Base-by-base conservation (phyloP, 64 coral and sea anemone species). In the Montipora sp. region DNA sequence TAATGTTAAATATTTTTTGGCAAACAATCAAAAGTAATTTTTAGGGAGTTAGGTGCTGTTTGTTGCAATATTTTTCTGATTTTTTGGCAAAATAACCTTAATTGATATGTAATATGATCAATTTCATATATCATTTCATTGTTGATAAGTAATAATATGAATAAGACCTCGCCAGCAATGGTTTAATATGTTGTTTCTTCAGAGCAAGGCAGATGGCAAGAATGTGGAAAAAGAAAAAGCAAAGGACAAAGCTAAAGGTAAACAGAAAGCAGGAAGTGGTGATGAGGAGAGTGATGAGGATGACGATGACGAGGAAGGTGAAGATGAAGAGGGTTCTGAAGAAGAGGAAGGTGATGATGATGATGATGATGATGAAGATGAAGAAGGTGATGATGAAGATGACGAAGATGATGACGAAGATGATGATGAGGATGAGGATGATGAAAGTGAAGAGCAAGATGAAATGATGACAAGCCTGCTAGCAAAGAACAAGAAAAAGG, bases 401-500 rank as follows among this genome's bases (percentile, higher is more conserved):
- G 47, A 27, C 0, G 80, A 85, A 19, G 90, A 92, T 16, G 90
- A 84, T 5, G 90, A 92, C 0, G 18, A 47, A 3, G 89, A 91
- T 1, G 90, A 92, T 0, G 79, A 85, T 2, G 68, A 85, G 5
- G 68, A 76, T 3, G 71, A 63, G 0, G 53, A 75, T 0, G 90
- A 92, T 59, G 90, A 92, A 5, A 80, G 87, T 14, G 90, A 92
- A 0, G 83, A 87, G 15, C 74, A 80, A 36, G 88, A 93, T 93
- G 83, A 93, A 73, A 77, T 93, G 8, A 44, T 83, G 0, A 53
- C 16, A 20, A 87, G 44, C 22, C 10, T 93, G 11, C 48, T 73
- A 23, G 75, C 50, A 70, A 93, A 87, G 59, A 93, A 93, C 19
- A 78, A 93, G 75, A 93, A 93, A 20, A 78, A 79, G 77, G 77